Evolutionary conservation across 2,888 invertebrate genomes (phyloP), one percentile per base, ranked within the genome.

Genomic region (Dioctria linearis): DNA sequence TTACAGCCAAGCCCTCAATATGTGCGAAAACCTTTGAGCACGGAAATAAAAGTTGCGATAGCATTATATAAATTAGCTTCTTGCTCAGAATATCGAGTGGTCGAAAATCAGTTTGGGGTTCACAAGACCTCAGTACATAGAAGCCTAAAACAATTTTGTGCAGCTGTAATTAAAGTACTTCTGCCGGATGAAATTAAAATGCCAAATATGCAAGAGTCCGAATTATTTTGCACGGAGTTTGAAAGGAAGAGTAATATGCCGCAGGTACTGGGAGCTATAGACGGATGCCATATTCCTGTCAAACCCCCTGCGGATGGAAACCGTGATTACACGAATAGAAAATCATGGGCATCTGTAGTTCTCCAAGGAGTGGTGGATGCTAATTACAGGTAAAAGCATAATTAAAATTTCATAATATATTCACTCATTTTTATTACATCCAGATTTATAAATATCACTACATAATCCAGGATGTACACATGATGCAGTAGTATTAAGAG

Each of bases 31-130:
- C 2, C 2, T 3, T 1, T 69, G 0, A 46, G 9, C 51, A 3
- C 4, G 42, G n/a, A 46, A 51, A 69, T 46, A 2, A 43, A 69
- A 69, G 49, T 69, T 1, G 49, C 69, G 0, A 69, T 75, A 8
- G 59, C 59, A 13, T 11, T 76, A 3, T 76, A 76, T 37, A 76
- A 76, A 76, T 11, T 76, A 37, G 25, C 11, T 5, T 76, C 63
- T 5, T 76, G 61, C n/a, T 49, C 63, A 4, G 76, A 76, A 49
- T 76, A 76, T 13, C 3, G 76, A 42, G 76, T 76, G 0, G 57
- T 76, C 3, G 76, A 63, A 11, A 76, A 76, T 46, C 76, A 76
- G 13, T 76, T 76, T 49, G 76, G 76, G 0, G 76, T 61, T 2
- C 63, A 61, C 8, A 61, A 76, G 43, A 63, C 46, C 5, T 13